These are phyloP conservation scores for Connochaetes taurinus DNA, from an alignment of 2,113 vertebrate genomes.

Conservation along the genomic window DNA sequence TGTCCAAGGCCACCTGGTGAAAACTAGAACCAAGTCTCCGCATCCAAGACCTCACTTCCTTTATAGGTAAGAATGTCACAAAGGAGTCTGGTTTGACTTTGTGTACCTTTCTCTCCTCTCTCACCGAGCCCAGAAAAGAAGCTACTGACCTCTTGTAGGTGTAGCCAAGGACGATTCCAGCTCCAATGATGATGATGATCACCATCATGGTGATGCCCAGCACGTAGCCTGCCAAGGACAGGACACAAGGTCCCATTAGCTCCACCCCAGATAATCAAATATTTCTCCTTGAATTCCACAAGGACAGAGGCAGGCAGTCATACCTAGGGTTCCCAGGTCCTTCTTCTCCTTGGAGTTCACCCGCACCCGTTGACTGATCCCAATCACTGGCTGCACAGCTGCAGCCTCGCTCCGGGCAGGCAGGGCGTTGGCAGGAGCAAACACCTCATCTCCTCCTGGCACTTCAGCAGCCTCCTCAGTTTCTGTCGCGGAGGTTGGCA, in stretches of 20 bases:
- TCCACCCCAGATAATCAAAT: background rate
- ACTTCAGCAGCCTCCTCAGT: slow-evolving; percentile 32
- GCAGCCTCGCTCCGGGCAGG: slow-evolving; percentile 78
- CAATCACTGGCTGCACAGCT: slow-evolving; percentile 86
- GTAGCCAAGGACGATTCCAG: slow-evolving; percentile 91
- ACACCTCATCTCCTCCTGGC: slow-evolving; percentile 33
- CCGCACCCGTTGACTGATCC: slow-evolving; percentile 89
- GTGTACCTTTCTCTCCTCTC: background rate
- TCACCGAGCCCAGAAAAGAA: background rate
- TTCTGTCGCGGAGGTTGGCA: background rate
- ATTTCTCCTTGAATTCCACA: background rate
- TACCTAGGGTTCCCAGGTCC: slow-evolving; percentile 91
- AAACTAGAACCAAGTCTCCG: background rate
- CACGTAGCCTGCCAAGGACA: slow-evolving; percentile 83
- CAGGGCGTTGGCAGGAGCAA: slow-evolving; percentile 72
- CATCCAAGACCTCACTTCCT: background rate
- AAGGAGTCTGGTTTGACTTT: background rate
- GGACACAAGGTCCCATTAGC: slow-evolving; percentile 46
- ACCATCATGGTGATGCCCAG: slow-evolving; percentile 91
- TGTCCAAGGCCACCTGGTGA: background rate
- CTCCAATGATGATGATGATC: slow-evolving; percentile 90
- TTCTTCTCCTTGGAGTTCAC: slow-evolving; percentile 89
- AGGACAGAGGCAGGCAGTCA: background rate
- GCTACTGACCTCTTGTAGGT: slow-evolving; percentile 92
- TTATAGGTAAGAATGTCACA: background rate